A percentile compares a stretch with the other conserved stretches of the same genome.
phyloP scores from a whole-genome alignment of 2,888 invertebrate species.

The Hemaris fuciformis region DNA sequence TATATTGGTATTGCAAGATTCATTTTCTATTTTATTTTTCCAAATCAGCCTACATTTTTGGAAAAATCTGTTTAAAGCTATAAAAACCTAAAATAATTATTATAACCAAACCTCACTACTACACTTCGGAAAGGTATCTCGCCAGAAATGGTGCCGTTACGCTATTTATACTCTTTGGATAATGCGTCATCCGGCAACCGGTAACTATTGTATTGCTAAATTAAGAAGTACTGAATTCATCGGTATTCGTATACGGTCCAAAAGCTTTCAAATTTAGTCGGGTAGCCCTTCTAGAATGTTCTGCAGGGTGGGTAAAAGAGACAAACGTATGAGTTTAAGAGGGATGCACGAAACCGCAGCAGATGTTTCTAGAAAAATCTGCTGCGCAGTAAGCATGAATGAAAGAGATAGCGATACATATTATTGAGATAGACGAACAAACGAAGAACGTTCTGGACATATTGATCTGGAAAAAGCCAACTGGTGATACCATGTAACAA shows the following conservation, averaged over 20 bases:
- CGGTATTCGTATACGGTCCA: conserved; percentile 14
- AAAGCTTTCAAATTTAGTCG: conserved; percentile 25
- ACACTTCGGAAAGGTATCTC: conserved; percentile 51
- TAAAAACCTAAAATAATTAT: conserved; percentile 35
- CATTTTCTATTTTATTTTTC: conserved; percentile 24
- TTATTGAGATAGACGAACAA: neutral
- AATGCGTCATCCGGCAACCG: conserved; percentile 26
- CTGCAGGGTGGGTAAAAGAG: conserved; percentile 31
- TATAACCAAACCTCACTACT: conserved; percentile 48
- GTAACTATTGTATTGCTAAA: conserved; percentile 24
- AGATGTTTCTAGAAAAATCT: conserved; percentile 16
- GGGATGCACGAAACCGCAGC: conserved; percentile 15
- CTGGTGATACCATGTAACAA: conserved; percentile 22
- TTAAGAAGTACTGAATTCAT: conserved; percentile 8
- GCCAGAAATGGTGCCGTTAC: conserved; percentile 4
- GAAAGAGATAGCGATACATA: conserved; percentile 12
- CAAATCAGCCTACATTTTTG: conserved; percentile 42
- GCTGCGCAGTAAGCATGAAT: conserved; percentile 10
- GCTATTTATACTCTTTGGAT: conserved; percentile 14
- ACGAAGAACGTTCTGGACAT: conserved; percentile 23
- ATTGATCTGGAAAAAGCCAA: conserved; percentile 10
- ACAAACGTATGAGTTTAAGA: conserved; percentile 20
- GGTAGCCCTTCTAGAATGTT: conserved; percentile 50
- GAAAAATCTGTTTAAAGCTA: conserved; percentile 36
- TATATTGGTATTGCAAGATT: conserved; percentile 41